Base-by-base conservation (phyloP, 2,888 invertebrate species). In the Cynaeus angustus region DNA sequence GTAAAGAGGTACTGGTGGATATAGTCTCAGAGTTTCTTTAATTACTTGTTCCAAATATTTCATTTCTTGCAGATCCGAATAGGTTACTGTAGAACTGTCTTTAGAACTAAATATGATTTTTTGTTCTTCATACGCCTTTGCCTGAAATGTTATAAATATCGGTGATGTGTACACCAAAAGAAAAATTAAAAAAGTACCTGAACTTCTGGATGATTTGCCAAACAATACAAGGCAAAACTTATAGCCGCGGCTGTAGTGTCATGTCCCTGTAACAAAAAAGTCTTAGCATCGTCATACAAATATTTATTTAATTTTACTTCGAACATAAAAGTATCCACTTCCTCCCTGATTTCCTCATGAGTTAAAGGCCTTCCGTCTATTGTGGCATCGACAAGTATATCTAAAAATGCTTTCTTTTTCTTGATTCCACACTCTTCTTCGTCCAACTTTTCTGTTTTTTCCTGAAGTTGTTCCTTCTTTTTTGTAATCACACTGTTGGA, bases 301-400 rank as follows among this genome's bases (percentile, higher is more conserved):
- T n/a, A n/a, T n/a, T 0, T 12, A 13, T 1, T 3, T 6, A 28
- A 21, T 3, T 80, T 83, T 80, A 90, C 91, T 82, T 89, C 92
- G 82, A 92, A 92, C 89, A 92, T 90, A 75, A 92, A 92, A 0
- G 92, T 92, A 74, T 92, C 90, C 0, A 92, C 91, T 85, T 92
- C 91, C 80, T 92, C 90, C 61, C 90, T 86, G 45, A 93, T 88
- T 70, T 89, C 88, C 21, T 88, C 81, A 71, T 89, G 88, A 6
- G 87, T 87, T 46, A 93, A 83, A 2, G 87, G 88, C 70, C 87
- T 81, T 0, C 89, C 90, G 72, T 90, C 88, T n/a, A 88, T 86
- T 75, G 88, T 88, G 2, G 68, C 61, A 13, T 74, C 85, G 9
- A 93, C 81, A 2, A 93, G 80, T 37, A 92, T 84, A 84, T 93